Evolutionary conservation across 2,113 vertebrate genomes (phyloP).

Genomic region (Cebus imitator): DNA sequence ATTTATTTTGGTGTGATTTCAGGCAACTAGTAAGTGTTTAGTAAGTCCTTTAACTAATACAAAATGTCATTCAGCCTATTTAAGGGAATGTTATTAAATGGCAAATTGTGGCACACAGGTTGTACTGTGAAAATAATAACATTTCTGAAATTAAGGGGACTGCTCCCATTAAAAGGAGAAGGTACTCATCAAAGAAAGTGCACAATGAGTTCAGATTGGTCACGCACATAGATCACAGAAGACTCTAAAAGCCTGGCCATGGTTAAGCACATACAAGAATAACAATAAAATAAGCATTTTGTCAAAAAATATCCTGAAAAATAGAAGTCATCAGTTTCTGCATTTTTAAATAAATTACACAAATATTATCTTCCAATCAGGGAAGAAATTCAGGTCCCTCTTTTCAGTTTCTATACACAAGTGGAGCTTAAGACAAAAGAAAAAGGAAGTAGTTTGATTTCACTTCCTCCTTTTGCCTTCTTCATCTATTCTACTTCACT

Average conservation of each 20-base stretch:
- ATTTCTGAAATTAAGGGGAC: neutral
- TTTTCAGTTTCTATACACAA: neutral
- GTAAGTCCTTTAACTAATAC: slow-evolving; percentile 38
- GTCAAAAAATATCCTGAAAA: neutral
- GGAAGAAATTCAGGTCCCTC: neutral
- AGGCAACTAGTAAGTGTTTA: slow-evolving; percentile 1
- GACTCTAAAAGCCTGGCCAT: neutral
- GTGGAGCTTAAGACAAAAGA: neutral
- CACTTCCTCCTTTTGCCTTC: neutral
- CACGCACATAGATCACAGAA: neutral
- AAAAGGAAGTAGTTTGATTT: neutral
- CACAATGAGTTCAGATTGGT: neutral
- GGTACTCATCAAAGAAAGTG: neutral
- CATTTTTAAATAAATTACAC: slow-evolving; percentile 29
- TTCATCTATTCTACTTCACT: neutral
- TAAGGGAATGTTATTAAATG: slow-evolving; percentile 25
- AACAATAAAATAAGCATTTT: neutral
- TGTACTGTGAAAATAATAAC: neutral
- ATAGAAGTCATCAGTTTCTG: neutral
- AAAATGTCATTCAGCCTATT: neutral
- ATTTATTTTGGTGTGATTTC: slow-evolving; percentile 38
- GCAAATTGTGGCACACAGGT: neutral
- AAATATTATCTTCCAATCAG: neutral
- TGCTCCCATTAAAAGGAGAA: slow-evolving; percentile 6
- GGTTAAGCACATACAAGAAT: neutral